These are phyloP conservation scores for Argyrosomus regius DNA, from an alignment of 2,797 vertebrate species.

Conservation along the genomic window DNA sequence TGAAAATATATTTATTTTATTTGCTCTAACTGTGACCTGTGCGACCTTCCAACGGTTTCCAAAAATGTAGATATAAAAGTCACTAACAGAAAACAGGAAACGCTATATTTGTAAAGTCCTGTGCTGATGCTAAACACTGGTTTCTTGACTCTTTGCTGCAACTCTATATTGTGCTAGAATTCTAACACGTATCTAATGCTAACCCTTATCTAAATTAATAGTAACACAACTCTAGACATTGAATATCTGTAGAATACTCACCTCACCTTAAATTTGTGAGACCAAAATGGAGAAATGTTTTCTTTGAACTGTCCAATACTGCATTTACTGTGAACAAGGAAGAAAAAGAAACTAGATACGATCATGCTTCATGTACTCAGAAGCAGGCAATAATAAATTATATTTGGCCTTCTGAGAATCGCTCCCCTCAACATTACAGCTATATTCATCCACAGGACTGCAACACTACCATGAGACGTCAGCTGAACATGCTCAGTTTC, in stretches of 20 bases:
- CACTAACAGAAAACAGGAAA: conserved; percentile 13
- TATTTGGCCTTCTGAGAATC: background rate
- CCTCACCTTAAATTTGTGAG: conserved; percentile 3
- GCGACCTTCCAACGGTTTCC: background rate
- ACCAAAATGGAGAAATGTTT: background rate
- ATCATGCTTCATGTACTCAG: conserved; percentile 1
- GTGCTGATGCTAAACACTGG: background rate
- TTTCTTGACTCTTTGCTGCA: conserved; percentile 14
- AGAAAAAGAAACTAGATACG: background rate
- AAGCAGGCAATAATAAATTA: conserved; percentile 3
- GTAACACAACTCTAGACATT: background rate
- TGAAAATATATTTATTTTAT: conserved; percentile 5
- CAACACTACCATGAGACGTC: background rate
- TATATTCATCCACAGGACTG: background rate
- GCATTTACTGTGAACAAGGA: background rate
- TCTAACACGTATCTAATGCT: background rate
- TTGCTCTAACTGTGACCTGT: background rate
- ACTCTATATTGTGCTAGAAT: background rate
- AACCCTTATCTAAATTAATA: background rate
- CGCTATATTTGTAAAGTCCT: conserved; percentile 23
- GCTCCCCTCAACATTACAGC: background rate
- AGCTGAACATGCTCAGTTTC: background rate
- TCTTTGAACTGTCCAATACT: background rate
- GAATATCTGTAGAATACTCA: background rate
- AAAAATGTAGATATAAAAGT: conserved; percentile 20